These are phyloP conservation scores for Blennius ocellaris DNA, from an alignment of 2,113 vertebrate genomes.

Conservation along the genomic window DNA sequence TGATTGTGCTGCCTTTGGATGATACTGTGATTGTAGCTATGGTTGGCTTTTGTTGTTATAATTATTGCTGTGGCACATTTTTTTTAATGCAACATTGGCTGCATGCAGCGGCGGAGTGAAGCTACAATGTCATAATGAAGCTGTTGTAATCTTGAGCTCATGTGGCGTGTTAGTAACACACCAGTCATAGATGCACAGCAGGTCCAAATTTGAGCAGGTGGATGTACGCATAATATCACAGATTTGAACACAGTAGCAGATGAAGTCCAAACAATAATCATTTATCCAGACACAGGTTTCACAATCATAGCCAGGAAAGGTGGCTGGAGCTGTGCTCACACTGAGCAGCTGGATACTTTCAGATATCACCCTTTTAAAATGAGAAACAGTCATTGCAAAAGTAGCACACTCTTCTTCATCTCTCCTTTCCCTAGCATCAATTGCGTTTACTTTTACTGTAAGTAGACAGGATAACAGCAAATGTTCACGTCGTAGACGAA, in stretches of 20 bases:
- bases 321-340: too few relatives aligned
- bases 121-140: background rate
- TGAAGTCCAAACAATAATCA: background rate
- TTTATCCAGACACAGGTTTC: background rate
- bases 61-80: slow-evolving; percentile 4
- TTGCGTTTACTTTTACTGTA: background rate
- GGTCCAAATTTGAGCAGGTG: background rate
- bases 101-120: background rate
- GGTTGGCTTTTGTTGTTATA: background rate
- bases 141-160: background rate
- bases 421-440: background rate
- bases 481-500: too few relatives aligned
- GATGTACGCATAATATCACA: background rate
- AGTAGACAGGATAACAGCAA: background rate
- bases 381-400: slow-evolving; percentile 4
- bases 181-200: background rate
- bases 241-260: background rate
- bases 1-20: slow-evolving; percentile 3
- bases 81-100: background rate
- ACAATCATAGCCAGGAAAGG: background rate
- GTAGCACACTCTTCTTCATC: background rate
- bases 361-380: background rate
- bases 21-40: background rate
- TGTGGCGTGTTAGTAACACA: background rate
- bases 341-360: background rate